Percentiles rank a stretch among this genome's conserved stretches.
These are phyloP conservation scores for Odontothrips loti DNA, from an alignment of 2,888 invertebrate species.

Conservation along the genomic window DNA sequence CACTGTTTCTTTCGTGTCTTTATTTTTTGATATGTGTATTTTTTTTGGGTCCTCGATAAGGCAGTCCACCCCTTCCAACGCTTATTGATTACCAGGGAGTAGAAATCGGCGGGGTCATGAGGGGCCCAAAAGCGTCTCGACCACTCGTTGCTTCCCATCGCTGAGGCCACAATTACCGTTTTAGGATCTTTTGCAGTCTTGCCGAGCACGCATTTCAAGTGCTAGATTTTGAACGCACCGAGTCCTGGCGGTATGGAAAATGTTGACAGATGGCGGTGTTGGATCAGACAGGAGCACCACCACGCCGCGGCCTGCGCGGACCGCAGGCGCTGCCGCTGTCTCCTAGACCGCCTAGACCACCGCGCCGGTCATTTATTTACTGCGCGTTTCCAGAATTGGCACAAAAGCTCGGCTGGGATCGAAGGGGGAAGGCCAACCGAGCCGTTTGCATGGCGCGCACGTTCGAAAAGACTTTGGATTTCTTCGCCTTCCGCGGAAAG, in stretches of 20 bases:
- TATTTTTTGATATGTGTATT: neutral
- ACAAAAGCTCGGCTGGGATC: neutral
- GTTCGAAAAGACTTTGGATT: constrained; percentile 10
- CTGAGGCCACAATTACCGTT: no score
- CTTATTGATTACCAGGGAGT: neutral
- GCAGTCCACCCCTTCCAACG: neutral
- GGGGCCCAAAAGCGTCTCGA: no score
- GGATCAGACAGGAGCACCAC: neutral
- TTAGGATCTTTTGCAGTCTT: no score
- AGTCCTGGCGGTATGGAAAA: neutral
- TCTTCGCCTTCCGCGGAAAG: no score
- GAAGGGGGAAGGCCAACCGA: neutral
- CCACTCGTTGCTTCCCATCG: no score
- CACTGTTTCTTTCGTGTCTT: neutral
- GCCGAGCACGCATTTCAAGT: no score
- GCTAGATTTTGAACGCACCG: neutral
- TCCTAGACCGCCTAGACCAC: neutral
- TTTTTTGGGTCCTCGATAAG: neutral
- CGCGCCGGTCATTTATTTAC: neutral
- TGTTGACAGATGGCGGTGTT: neutral
- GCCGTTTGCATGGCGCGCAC: constrained; percentile 8
- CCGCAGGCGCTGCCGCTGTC: neutral
- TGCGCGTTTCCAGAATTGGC: neutral
- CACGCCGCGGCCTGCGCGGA: neutral
- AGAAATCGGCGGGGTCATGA: no score